Conservation (phyloP, 2,888 invertebrate genomes). For the Quadroppia sp. region DNA sequence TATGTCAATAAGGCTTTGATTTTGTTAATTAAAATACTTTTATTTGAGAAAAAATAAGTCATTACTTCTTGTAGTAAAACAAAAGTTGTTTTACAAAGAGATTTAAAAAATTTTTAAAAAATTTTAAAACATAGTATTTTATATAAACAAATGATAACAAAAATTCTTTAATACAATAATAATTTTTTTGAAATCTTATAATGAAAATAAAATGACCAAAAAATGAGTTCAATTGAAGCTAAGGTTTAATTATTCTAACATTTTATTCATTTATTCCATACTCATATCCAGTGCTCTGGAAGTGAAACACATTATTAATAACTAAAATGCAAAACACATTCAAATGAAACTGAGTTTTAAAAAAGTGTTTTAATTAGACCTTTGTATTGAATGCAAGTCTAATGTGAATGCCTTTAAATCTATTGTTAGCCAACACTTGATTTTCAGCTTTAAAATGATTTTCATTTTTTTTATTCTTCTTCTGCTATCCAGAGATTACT, state of each 20-base stretch:
- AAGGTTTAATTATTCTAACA: background rate
- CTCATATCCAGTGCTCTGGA: background rate
- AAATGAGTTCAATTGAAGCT: too few relatives aligned
- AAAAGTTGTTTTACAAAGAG: too few relatives aligned
- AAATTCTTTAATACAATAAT: too few relatives aligned
- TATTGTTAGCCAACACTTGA: conserved; percentile 18
- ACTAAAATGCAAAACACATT: too few relatives aligned
- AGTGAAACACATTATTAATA: too few relatives aligned
- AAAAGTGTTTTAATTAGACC: background rate
- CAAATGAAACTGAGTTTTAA: background rate
- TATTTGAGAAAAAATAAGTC: too few relatives aligned
- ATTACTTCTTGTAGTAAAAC: too few relatives aligned
- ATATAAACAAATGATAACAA: too few relatives aligned
- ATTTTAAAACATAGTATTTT: too few relatives aligned
- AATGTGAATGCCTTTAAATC: conserved; percentile 17
- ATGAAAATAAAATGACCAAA: too few relatives aligned
- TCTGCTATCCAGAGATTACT: background rate
- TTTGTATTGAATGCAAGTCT: background rate
- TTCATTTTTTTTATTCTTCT: background rate
- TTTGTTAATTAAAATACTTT: background rate
- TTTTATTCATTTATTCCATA: conserved; percentile 5
- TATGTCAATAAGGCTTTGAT: background rate
- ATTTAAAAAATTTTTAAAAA: too few relatives aligned
- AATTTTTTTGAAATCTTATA: too few relatives aligned
- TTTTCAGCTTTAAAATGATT: background rate